Evolutionary conservation across 64 coral and sea anemone genomes (phyloP).

Genomic region (Acropora yongei): DNA sequence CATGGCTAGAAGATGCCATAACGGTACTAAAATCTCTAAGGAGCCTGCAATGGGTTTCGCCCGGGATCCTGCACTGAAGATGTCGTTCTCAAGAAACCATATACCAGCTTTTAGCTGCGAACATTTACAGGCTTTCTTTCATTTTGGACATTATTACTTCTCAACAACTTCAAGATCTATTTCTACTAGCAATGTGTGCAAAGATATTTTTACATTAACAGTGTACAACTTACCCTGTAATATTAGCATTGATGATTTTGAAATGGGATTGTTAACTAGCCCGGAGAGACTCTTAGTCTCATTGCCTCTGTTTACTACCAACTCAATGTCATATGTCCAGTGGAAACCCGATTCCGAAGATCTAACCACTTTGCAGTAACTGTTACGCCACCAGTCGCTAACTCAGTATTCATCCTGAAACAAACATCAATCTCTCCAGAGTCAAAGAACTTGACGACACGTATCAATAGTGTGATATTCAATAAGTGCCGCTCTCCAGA

Average conservation of each 20-base stretch:
- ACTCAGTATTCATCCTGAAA: not conserved
- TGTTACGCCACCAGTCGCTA: conserved; percentile 14
- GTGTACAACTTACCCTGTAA: conserved; percentile 16
- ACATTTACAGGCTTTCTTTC: conserved; percentile 37
- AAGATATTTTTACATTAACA: not conserved
- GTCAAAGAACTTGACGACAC: not conserved
- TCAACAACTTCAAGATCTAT: conserved; percentile 2
- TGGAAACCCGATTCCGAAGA: not conserved
- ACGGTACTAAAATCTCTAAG: too few species aligned
- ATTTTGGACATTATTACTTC: conserved; percentile 48
- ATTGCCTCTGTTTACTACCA: not conserved
- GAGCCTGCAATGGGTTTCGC: conserved; percentile 53
- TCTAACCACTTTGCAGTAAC: not conserved
- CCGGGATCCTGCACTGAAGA: conserved; percentile 34
- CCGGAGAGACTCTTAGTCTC: not conserved
- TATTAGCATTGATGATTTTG: not conserved
- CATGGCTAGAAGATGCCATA: too few species aligned
- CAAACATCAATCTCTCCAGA: not conserved
- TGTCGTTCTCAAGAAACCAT: conserved; percentile 34
- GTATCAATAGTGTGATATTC: not conserved
- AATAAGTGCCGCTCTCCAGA: not conserved
- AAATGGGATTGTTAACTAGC: not conserved
- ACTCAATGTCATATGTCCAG: not conserved
- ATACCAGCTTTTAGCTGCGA: not conserved
- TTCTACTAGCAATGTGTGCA: not conserved